Base-by-base conservation (phyloP, 2,888 invertebrate species). In the Ormyrus labotus region DNA sequence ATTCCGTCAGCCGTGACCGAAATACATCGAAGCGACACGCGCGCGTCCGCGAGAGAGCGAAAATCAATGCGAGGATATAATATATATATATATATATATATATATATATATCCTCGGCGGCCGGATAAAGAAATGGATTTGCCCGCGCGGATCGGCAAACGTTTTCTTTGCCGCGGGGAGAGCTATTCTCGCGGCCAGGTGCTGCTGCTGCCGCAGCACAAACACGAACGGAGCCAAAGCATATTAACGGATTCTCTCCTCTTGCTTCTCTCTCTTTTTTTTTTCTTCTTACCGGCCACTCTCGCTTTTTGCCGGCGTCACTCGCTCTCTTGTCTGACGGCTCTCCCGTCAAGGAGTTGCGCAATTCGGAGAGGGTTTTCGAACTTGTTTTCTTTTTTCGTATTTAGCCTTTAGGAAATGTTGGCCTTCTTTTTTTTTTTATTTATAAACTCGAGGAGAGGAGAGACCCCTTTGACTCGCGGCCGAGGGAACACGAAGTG, bases 161-260 rank as follows among this genome's bases (percentile, higher is more conserved):
- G 13, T 63, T 78, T 78, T 73, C 68, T 73, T 73, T 58, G 64
- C 34, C 34, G 34, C 3, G 34, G 34, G 34, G 19, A 19, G 13
- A 47, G 55, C 68, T 68, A 78, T 78, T 78, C 78, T 78, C 68
- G 10, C 8, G 60, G 5, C 60, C 68, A 73, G 71, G 67, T 72
- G 78, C 13, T 19, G 19, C 45, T 50, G 50, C 11, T 19, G 64
- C 34, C 67, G 67, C 57, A 73, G 68, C 68, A 63, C 51, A 78
- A 77, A 76, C 76, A 76, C 11, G 4, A 34, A n/a, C 76, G 3
- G 53, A 58, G 63, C 53, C 53, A 70, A 58, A 70, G 70, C 60
- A 34, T 34, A 34, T 34, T 34, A 34, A 34, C 34, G 34, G 34
- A 34, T 34, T 3, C 34, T 34, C 34, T 34, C 34, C 34, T 4